Percentiles rank a stretch among this genome's conserved stretches.
phyloP scores from a whole-genome alignment of 53 echinoderm and acorn worm genomes.

The Paracentrotus lividus region DNA sequence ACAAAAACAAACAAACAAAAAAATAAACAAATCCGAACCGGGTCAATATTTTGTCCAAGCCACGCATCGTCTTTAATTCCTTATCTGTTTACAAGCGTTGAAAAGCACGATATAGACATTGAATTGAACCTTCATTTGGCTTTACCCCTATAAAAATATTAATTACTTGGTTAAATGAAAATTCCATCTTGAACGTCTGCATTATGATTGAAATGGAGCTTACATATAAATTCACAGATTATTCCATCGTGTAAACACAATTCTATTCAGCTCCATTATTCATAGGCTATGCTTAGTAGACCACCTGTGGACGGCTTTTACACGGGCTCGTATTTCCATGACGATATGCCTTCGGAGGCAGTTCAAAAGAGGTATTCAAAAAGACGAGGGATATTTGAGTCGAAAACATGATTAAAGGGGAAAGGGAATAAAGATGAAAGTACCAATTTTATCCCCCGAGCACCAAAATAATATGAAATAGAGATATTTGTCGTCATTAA shows the following conservation, averaged over 20 bases:
- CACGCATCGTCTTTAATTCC: too few relatives aligned
- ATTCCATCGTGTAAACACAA: background rate
- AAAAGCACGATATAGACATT: too few relatives aligned
- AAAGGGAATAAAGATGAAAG: constrained; percentile 16
- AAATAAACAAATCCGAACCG: too few relatives aligned
- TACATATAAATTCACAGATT: background rate
- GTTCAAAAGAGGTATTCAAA: constrained; percentile 16
- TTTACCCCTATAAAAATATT: too few relatives aligned
- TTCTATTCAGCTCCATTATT: background rate
- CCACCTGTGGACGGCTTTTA: constrained; percentile 18
- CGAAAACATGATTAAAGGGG: constrained; percentile 22
- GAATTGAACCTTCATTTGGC: too few relatives aligned
- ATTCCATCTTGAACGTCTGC: too few relatives aligned
- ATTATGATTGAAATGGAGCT: background rate
- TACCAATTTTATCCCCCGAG: constrained; percentile 22
- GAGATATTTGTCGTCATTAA: constrained; percentile 26
- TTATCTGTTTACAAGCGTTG: too few relatives aligned
- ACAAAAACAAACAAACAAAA: too few relatives aligned
- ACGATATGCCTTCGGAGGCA: constrained; percentile 15
- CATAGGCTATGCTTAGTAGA: background rate
- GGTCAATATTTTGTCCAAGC: too few relatives aligned
- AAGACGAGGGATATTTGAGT: constrained; percentile 3
- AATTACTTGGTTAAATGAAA: too few relatives aligned
- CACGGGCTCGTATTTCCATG: constrained; percentile 11
- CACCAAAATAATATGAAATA: constrained; percentile 19